Conservation (phyloP, 2,797 vertebrate species). For the Triplophysa bombifrons region DNA sequence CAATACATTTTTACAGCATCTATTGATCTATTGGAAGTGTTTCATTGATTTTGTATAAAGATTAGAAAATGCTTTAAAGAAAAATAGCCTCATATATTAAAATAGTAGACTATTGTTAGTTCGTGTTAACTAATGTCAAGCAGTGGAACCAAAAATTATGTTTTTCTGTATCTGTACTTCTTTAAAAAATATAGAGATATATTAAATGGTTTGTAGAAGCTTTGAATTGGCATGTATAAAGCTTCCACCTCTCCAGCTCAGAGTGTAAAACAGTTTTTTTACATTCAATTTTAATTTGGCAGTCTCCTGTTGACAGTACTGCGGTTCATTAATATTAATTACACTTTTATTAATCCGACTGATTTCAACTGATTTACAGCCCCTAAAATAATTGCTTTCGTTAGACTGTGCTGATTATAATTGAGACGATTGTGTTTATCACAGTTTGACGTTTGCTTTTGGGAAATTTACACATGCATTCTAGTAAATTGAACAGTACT, state of each 20-base stretch:
- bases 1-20: too few relatives aligned
- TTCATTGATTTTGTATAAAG: too few relatives aligned
- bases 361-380: conserved; percentile 55
- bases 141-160: too few relatives aligned
- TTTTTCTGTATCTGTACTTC: not conserved
- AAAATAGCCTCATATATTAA: too few relatives aligned
- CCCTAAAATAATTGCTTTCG: conserved; percentile 56
- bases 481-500: conserved; percentile 17
- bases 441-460: conserved; percentile 42
- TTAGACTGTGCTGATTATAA: conserved; percentile 58
- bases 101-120: too few relatives aligned
- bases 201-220: not conserved
- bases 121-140: too few relatives aligned
- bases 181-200: not conserved
- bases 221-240: not conserved
- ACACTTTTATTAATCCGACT: conserved; percentile 57
- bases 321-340: conserved; percentile 57
- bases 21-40: too few relatives aligned
- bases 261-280: conserved; percentile 25
- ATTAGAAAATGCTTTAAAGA: too few relatives aligned
- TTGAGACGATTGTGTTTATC: conserved; percentile 56
- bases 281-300: conserved; percentile 27
- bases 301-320: conserved; percentile 31
- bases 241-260: not conserved
- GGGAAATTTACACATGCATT: conserved; percentile 37